These are phyloP conservation scores for Coelogynopora nodosa DNA, from an alignment of 2,888 invertebrate genomes.

Conservation along the genomic window DNA sequence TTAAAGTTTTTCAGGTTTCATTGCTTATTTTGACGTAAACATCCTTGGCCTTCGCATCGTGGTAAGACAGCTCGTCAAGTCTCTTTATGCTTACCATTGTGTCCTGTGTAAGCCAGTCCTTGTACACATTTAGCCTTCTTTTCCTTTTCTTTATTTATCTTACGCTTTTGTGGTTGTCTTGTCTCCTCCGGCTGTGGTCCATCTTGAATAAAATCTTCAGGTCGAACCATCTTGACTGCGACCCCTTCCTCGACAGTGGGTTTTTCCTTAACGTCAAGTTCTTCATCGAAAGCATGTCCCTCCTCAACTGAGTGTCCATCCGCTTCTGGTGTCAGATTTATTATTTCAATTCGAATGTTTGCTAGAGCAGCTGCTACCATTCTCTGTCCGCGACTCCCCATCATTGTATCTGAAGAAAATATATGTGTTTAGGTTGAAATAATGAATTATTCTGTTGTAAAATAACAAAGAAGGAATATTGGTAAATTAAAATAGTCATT, in stretches of 20 bases:
- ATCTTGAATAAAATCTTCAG: background rate
- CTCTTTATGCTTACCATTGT: background rate
- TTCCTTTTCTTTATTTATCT: background rate
- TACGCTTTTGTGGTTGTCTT: background rate
- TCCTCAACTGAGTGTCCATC: too few relatives aligned
- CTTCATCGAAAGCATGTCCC: too few relatives aligned
- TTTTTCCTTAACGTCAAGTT: background rate
- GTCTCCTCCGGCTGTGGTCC: background rate
- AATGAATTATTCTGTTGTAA: too few relatives aligned
- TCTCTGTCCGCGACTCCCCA: too few relatives aligned
- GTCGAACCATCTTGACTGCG: background rate
- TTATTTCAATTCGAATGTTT: too few relatives aligned
- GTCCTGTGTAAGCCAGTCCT: background rate
- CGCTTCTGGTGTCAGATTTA: too few relatives aligned
- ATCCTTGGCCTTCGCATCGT: background rate
- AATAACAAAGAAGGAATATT: too few relatives aligned
- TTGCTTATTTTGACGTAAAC: background rate
- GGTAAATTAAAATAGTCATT: too few relatives aligned
- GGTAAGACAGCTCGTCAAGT: background rate
- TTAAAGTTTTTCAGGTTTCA: background rate
- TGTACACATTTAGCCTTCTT: background rate
- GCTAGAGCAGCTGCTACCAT: too few relatives aligned
- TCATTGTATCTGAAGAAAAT: too few relatives aligned
- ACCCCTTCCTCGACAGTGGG: background rate
- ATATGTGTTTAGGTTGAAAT: too few relatives aligned